Conservation (phyloP, 2,888 invertebrate genomes). For the Caenorhabditis sp. region DNA sequence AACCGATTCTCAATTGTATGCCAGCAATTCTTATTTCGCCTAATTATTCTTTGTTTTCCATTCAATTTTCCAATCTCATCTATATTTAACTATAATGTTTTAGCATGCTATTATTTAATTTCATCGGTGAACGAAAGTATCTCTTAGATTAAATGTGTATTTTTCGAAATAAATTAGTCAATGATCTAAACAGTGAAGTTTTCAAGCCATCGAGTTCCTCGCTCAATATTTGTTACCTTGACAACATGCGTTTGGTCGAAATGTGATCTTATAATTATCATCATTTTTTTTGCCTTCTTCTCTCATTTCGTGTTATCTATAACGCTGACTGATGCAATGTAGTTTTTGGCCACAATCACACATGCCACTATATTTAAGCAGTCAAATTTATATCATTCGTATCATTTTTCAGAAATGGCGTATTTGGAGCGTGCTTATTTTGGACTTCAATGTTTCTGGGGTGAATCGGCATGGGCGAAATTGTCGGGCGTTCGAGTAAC, state of each 20-base stretch:
- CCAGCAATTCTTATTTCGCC: slow-evolving; percentile 65
- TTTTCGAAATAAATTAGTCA: not conserved
- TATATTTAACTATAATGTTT: not conserved
- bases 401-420: slow-evolving; percentile 15
- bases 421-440: slow-evolving; percentile 57
- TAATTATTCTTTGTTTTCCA: slow-evolving; percentile 15
- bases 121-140: not conserved
- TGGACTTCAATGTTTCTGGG: slow-evolving; percentile 71
- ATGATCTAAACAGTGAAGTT: not conserved
- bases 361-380: not conserved
- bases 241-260: not conserved
- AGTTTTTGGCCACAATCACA: not conserved
- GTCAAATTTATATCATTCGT: not conserved
- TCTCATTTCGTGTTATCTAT: not conserved
- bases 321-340: not conserved
- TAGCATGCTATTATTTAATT: not conserved
- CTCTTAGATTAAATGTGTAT: not conserved
- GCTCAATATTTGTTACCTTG: not conserved
- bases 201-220: not conserved
- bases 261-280: not conserved
- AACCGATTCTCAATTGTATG: slow-evolving; percentile 63
- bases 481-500: slow-evolving; percentile 80
- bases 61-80: not conserved
- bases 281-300: not conserved
- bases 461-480: slow-evolving; percentile 68